A percentile compares a stretch with the other conserved stretches of the same genome.
phyloP scores from a whole-genome alignment of 2,888 invertebrate species.

The Chelonus formosanus region DNA sequence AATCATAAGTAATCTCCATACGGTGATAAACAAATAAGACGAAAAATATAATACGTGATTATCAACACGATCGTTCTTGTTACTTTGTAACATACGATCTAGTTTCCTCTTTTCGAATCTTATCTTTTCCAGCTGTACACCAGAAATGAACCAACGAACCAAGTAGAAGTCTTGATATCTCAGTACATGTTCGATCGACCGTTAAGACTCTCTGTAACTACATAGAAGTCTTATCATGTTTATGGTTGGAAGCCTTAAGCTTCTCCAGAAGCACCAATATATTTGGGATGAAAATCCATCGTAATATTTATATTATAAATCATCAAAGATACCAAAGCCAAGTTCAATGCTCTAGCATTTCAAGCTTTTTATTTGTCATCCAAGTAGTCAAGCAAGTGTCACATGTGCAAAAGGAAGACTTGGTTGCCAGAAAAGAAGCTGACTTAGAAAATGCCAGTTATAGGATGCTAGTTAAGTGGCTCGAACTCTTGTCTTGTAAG shows the following conservation, averaged over 20 bases:
- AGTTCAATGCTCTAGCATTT: not conserved
- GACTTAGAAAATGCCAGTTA: constrained; percentile 21
- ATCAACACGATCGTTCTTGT: not conserved
- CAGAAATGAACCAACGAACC: not conserved
- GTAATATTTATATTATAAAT: not conserved
- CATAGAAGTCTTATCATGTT: constrained; percentile 27
- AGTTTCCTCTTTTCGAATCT: constrained; percentile 13
- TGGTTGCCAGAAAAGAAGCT: no score
- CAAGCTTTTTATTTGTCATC: no score
- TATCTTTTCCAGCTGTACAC: constrained; percentile 5
- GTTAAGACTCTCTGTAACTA: constrained; percentile 19
- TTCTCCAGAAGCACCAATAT: not conserved
- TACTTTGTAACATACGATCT: constrained; percentile 10
- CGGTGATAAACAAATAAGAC: no score
- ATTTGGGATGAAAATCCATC: not conserved
- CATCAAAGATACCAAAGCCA: not conserved
- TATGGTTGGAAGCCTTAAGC: constrained; percentile 29
- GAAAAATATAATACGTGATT: no score
- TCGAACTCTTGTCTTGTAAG: constrained; percentile 34
- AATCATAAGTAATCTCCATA: no score
- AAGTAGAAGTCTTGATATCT: not conserved
- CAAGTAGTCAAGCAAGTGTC: constrained; percentile 10
- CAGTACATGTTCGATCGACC: constrained; percentile 28
- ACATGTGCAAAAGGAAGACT: not conserved
- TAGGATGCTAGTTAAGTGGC: constrained; percentile 38